A percentile compares a stretch with the other conserved stretches of the same genome.
These are phyloP conservation scores for Drosophila watanabei DNA, from an alignment of 1,140 invertebrate species.

Conservation along the genomic window DNA sequence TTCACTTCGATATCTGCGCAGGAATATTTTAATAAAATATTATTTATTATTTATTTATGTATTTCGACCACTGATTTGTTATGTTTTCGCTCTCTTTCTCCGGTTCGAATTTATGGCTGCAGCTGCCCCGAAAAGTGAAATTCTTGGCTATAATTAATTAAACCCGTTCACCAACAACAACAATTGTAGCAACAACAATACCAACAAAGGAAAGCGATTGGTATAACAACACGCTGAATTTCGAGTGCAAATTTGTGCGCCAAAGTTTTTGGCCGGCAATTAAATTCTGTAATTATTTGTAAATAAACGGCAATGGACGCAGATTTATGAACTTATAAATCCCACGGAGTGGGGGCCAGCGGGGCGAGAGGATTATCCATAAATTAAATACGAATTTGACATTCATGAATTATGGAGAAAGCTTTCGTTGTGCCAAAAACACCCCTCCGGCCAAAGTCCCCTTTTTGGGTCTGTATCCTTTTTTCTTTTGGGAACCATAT, in stretches of 20 bases:
- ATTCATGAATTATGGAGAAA: conserved; percentile 46
- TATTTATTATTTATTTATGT: conserved; percentile 51
- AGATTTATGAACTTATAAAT: conserved; percentile 56
- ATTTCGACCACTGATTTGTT: conserved; percentile 27
- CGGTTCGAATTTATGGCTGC: conserved; percentile 67
- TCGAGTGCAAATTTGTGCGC: conserved; percentile 47
- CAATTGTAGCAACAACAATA: neutral
- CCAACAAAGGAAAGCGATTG: conserved; percentile 11
- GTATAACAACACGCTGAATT: conserved; percentile 14
- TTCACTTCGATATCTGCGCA: conserved; percentile 33
- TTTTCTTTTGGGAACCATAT: conserved; percentile 13
- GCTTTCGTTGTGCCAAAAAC: neutral
- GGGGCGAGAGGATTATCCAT: conserved; percentile 19
- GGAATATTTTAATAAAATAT: conserved; percentile 48
- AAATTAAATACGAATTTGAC: conserved; percentile 49
- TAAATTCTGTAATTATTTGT: conserved; percentile 54
- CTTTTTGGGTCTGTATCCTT: neutral
- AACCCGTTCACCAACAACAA: conserved; percentile 42
- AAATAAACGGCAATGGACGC: conserved; percentile 49
- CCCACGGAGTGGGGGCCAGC: neutral
- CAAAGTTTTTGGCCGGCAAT: conserved; percentile 41
- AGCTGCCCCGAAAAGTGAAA: conserved; percentile 68
- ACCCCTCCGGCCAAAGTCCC: neutral
- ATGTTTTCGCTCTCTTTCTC: conserved; percentile 27
- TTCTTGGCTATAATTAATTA: conserved; percentile 51